These are phyloP conservation scores for Scolopax mira DNA, from an alignment of 2,113 vertebrate genomes.

Conservation along the genomic window DNA sequence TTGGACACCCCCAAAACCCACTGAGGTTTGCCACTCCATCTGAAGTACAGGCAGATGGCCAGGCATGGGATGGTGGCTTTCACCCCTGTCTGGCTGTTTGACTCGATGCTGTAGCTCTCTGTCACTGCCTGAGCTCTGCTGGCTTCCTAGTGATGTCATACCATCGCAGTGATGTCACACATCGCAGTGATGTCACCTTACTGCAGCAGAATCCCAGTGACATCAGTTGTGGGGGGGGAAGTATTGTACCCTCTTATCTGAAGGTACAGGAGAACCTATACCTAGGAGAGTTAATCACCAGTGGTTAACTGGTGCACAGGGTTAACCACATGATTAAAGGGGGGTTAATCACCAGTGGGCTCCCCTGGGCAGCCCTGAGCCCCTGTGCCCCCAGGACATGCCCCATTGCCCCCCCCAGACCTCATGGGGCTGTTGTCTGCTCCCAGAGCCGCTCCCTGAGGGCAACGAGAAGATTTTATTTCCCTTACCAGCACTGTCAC, in stretches of 20 bases:
- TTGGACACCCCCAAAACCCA: neutral
- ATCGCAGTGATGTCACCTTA: neutral
- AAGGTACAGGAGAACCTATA: no score
- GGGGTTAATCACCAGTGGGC: neutral
- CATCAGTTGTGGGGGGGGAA: neutral
- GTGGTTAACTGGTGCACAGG: no score
- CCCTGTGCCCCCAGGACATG: neutral
- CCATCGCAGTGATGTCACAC: accelerated
- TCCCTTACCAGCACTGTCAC: neutral
- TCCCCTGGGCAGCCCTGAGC: neutral
- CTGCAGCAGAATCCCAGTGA: neutral
- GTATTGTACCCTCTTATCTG: neutral
- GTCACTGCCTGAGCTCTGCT: neutral
- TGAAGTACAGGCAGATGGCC: neutral
- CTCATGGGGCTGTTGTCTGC: accelerated
- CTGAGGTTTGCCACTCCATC: accelerated
- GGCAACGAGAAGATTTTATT: neutral
- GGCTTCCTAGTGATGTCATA: neutral
- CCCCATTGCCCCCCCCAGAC: neutral
- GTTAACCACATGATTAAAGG: no score
- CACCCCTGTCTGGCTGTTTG: neutral
- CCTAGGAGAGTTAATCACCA: no score
- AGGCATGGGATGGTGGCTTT: neutral
- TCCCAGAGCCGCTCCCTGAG: neutral
- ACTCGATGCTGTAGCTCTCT: neutral